A percentile compares a stretch with the other conserved stretches of the same genome.
These are phyloP conservation scores for Redunca redunca DNA, from an alignment of 2,113 vertebrate species.

Conservation along the genomic window DNA sequence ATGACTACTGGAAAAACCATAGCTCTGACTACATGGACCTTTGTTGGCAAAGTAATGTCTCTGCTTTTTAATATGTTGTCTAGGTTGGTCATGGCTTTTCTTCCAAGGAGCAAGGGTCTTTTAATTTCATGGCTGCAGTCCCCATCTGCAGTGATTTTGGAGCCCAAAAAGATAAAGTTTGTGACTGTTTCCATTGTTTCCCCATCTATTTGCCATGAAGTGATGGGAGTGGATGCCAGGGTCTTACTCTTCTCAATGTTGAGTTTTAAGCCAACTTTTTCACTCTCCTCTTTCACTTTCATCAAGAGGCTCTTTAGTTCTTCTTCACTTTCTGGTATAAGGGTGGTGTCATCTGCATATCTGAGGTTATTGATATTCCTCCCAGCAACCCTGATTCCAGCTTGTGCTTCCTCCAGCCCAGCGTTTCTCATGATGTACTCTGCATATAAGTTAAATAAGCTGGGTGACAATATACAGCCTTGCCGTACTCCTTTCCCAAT, in stretches of 20 bases:
- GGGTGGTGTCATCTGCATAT: background rate
- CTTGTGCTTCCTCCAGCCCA: background rate
- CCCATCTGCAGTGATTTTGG: background rate
- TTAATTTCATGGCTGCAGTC: background rate
- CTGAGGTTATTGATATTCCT: background rate
- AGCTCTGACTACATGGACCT: background rate
- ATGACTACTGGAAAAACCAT: background rate
- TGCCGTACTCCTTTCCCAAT: background rate
- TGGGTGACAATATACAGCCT: background rate
- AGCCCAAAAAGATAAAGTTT: background rate
- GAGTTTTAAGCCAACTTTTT: background rate
- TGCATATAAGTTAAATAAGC: background rate
- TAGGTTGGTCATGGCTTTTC: background rate
- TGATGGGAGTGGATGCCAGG: background rate
- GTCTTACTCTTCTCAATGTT: background rate
- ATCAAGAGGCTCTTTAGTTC: background rate
- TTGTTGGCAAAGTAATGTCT: background rate
- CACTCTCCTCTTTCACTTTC: background rate
- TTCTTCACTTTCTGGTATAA: background rate
- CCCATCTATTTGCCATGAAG: background rate
- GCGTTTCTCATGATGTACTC: background rate
- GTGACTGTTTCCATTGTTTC: background rate
- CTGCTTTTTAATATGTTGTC: background rate
- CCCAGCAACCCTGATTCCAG: background rate
- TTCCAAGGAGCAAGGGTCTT: background rate